Evolutionary conservation across 2,113 vertebrate species (phyloP).

Genomic region (Furnarius figulus): DNA sequence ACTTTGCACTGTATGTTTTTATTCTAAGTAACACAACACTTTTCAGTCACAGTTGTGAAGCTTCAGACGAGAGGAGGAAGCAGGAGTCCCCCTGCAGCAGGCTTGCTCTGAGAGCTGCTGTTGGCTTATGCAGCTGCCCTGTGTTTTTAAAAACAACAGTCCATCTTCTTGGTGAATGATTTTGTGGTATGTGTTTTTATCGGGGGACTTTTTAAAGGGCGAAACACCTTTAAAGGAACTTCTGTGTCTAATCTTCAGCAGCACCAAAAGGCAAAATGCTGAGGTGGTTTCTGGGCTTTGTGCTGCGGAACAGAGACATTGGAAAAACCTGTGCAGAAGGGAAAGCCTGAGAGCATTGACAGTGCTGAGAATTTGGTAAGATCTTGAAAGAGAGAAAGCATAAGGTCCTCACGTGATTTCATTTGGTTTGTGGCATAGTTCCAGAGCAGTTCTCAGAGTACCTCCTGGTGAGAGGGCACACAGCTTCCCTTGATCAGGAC

Average conservation of each 20-base stretch:
- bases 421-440: background rate
- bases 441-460: background rate
- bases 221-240: background rate
- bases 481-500: background rate
- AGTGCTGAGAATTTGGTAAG: background rate
- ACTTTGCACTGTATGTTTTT: background rate
- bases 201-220: background rate
- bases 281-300: background rate
- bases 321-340: background rate
- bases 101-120: background rate
- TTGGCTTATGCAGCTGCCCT: background rate
- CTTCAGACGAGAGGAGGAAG: background rate
- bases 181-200: background rate
- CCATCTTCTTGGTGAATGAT: background rate
- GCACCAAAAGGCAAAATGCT: background rate
- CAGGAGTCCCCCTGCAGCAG: background rate
- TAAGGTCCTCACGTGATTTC: background rate
- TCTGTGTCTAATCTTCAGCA: background rate
- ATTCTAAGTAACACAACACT: background rate
- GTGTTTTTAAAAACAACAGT: background rate
- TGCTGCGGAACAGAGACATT: background rate
- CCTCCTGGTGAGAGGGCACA: too few relatives aligned
- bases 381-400: background rate
- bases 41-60: background rate
- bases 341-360: background rate